Evolutionary conservation across 2,888 invertebrate genomes (phyloP).

Genomic region (Pristionchus entomophagus): DNA sequence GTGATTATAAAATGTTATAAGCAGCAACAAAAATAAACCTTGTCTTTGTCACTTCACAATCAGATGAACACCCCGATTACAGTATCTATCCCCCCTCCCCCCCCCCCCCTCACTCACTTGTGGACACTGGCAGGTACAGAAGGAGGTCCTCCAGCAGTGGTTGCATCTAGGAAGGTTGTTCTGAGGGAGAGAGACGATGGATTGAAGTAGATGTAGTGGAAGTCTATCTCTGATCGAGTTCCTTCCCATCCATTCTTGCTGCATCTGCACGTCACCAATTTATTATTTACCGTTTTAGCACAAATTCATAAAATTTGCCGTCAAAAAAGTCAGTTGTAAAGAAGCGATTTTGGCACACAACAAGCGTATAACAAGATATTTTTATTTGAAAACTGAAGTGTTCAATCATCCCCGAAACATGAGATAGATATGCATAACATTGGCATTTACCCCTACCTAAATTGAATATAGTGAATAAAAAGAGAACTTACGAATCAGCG

Average conservation of each 20-base stretch:
- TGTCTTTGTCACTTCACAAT: no score
- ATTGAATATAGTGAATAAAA: neutral
- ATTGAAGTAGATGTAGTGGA: conserved; percentile 75
- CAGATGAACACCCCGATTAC: no score
- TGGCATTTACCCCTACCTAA: neutral
- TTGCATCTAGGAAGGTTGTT: conserved; percentile 58
- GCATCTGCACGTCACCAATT: conserved; percentile 9
- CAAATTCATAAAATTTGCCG: neutral
- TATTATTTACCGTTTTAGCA: neutral
- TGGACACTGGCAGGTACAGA: conserved; percentile 54
- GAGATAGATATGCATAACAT: no score
- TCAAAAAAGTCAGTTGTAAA: no score
- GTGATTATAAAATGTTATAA: neutral
- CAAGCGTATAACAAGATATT: no score
- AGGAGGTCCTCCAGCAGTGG: conserved; percentile 36
- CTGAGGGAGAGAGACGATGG: conserved; percentile 69
- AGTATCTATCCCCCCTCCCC: no score
- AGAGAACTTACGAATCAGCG: conserved; percentile 57
- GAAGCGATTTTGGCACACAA: no score
- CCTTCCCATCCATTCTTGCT: conserved; percentile 55
- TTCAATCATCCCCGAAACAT: no score
- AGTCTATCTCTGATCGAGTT: conserved; percentile 56
- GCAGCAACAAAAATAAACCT: neutral
- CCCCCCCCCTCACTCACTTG: conserved; percentile 49
- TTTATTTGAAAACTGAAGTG: no score